phyloP scores from a whole-genome alignment of 2,113 vertebrate genomes.

The Antechinus stuartii region DNA sequence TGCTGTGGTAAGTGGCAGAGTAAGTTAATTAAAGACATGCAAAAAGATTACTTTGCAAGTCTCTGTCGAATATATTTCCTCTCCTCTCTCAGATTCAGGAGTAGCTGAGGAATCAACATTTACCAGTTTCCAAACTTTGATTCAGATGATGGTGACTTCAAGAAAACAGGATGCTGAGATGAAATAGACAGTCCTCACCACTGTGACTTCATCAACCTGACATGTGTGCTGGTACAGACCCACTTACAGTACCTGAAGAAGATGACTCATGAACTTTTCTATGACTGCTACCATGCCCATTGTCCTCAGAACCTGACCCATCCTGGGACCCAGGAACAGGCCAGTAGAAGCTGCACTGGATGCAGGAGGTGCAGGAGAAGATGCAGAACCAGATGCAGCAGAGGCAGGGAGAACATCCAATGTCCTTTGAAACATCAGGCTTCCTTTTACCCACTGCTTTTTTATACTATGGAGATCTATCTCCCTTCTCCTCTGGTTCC shows the following conservation, averaged over 20 bases:
- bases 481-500: not conserved
- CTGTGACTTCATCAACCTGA: conserved; percentile 77
- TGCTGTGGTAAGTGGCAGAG: too few relatives aligned
- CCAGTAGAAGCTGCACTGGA: conserved; percentile 80
- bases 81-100: too few relatives aligned
- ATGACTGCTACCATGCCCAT: conserved; percentile 77
- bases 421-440: conserved; percentile 46
- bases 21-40: too few relatives aligned
- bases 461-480: not conserved
- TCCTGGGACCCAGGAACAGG: conserved; percentile 69
- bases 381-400: conserved; percentile 82
- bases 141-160: too few relatives aligned
- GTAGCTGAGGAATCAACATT: too few relatives aligned
- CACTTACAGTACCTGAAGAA: conserved; percentile 80
- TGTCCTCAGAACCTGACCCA: conserved; percentile 75
- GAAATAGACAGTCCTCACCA: conserved; percentile 76
- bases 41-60: too few relatives aligned
- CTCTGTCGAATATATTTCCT: too few relatives aligned
- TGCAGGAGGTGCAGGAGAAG: conserved; percentile 82
- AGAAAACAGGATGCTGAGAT: too few relatives aligned
- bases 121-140: too few relatives aligned
- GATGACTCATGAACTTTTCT: conserved; percentile 78
- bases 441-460: accelerated
- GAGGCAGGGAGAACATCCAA: conserved; percentile 74
- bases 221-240: conserved; percentile 79